Conservation (phyloP, 2,113 vertebrate species). For the Thalassoma bifasciatum region DNA sequence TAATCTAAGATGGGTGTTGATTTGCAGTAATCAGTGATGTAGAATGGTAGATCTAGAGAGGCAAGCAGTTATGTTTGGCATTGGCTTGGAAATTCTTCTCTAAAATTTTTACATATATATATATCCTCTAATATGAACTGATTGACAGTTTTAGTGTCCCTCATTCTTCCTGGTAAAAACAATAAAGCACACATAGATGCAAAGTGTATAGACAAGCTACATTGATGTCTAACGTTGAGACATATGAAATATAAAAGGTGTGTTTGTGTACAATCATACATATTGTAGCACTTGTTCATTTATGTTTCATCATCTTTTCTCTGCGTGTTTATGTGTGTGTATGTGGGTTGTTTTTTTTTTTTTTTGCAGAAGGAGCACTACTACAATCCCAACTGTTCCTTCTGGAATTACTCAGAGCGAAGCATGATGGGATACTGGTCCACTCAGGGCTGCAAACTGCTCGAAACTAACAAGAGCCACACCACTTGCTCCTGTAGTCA, state of each 20-base stretch:
- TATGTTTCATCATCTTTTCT: constrained; percentile 35
- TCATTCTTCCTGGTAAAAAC: not conserved
- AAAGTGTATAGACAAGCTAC: not conserved
- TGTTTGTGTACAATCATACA: constrained; percentile 36
- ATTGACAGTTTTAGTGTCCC: not conserved
- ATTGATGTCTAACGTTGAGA: not conserved
- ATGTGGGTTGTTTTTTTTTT: not conserved
- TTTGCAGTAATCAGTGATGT: constrained; percentile 7
- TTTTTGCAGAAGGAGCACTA: constrained; percentile 94
- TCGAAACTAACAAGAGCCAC: constrained; percentile 96
- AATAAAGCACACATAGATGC: not conserved
- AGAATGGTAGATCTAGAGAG: not conserved
- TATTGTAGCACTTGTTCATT: constrained; percentile 45
- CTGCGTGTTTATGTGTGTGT: constrained; percentile 27
- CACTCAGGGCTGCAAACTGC: constrained; percentile 96
- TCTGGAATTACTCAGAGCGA: constrained; percentile 99
- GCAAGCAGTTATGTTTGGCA: not conserved
- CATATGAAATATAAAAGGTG: constrained; percentile 27
- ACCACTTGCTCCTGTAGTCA: constrained; percentile 98
- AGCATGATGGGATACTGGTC: constrained; percentile 99
- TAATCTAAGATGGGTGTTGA: not conserved
- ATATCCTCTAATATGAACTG: not conserved
- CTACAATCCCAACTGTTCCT: constrained; percentile 99
- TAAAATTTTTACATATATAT: not conserved
- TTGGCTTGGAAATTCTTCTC: constrained; percentile 6